A percentile compares a stretch with the other conserved stretches of the same genome.
phyloP scores from a whole-genome alignment of 2,797 vertebrate species.

The Falco naumanni region DNA sequence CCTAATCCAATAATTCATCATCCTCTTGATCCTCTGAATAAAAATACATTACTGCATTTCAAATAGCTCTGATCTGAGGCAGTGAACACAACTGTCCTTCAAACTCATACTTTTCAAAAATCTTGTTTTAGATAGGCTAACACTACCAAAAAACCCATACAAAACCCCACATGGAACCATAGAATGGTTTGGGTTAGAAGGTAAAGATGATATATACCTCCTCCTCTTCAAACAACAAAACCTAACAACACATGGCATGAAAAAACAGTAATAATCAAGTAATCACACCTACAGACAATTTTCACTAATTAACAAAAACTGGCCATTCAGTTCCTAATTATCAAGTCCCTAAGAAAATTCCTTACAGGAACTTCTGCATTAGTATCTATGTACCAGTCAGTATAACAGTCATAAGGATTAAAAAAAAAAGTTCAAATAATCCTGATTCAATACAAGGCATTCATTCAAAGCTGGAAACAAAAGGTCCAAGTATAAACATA shows the following conservation, averaged over 20 bases:
- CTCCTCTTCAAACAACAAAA: neutral
- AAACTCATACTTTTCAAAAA: neutral
- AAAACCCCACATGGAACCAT: neutral
- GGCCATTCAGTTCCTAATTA: neutral
- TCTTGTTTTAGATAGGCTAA: neutral
- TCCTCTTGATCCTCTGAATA: neutral
- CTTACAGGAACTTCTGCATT: neutral
- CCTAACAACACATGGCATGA: rapidly evolving
- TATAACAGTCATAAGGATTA: neutral
- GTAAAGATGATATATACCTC: neutral
- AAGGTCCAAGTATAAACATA: neutral
- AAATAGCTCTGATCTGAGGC: neutral
- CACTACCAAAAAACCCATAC: neutral
- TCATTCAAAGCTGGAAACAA: neutral
- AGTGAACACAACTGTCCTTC: neutral
- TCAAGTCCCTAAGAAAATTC: neutral
- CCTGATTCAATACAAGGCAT: neutral
- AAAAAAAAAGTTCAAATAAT: neutral
- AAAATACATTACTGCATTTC: neutral
- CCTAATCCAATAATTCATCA: neutral
- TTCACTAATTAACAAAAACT: neutral
- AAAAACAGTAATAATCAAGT: neutral
- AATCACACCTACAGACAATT: neutral
- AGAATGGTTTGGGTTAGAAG: neutral
- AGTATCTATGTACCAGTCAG: neutral